Percentiles rank a stretch among this genome's conserved stretches.
phyloP scores from a whole-genome alignment of 2,888 invertebrate genomes.

The Leptinotarsa rubiginosa region DNA sequence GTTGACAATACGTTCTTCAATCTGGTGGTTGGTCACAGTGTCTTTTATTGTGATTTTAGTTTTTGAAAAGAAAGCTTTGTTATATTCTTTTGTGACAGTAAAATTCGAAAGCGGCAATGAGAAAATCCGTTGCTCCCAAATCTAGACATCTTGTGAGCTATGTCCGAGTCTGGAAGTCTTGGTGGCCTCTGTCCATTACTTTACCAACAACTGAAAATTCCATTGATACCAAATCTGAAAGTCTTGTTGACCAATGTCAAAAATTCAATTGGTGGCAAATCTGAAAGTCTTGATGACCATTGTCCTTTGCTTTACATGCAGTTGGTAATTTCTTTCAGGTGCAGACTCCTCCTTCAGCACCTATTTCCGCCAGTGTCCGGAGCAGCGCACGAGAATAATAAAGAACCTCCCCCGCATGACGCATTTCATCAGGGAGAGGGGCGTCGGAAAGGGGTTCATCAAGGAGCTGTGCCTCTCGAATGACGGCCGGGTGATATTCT shows the following conservation, averaged over 20 bases:
- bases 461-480: constrained; percentile 93
- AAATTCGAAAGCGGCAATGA: too few species aligned
- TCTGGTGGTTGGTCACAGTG: too few species aligned
- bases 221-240: too few species aligned
- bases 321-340: constrained; percentile 36
- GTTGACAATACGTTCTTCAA: too few species aligned
- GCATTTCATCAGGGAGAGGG: constrained; percentile 87
- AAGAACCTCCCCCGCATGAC: constrained; percentile 83
- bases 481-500: constrained; percentile 90
- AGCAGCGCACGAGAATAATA: constrained; percentile 68
- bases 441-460: constrained; percentile 90
- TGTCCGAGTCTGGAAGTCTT: not conserved
- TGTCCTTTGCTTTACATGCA: not conserved
- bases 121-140: too few species aligned
- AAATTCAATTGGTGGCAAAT: too few species aligned
- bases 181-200: not conserved
- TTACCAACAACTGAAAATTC: too few species aligned
- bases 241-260: too few species aligned
- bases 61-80: too few species aligned
- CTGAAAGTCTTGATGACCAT: not conserved
- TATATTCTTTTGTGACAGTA: too few species aligned
- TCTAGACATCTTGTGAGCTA: not conserved
- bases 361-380: constrained; percentile 57
- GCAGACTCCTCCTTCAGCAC: constrained; percentile 52
- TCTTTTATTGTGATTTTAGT: too few species aligned